Evolutionary conservation across 2,888 invertebrate genomes (phyloP).

Genomic region (Synanthedon tipuliformis): DNA sequence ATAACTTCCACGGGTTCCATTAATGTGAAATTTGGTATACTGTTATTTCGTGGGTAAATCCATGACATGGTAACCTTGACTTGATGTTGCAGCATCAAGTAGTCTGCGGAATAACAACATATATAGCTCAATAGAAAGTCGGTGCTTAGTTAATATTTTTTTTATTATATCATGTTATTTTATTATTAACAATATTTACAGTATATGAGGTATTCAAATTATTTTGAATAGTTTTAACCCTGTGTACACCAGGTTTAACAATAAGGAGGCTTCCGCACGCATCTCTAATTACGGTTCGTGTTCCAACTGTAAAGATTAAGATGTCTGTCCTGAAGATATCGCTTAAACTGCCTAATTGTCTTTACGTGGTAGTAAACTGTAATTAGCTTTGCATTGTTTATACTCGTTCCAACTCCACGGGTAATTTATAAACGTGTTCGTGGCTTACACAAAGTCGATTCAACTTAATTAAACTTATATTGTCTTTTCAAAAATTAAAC

Average conservation of each 20-base stretch:
- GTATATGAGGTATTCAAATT: not conserved
- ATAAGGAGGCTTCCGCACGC: not conserved
- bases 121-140: too few relatives aligned
- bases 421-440: too few relatives aligned
- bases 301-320: slow-evolving; percentile 5
- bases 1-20: too few relatives aligned
- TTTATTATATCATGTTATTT: too few relatives aligned
- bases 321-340: slow-evolving; percentile 1
- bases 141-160: too few relatives aligned
- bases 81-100: too few relatives aligned
- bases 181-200: not conserved
- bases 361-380: slow-evolving; percentile 1
- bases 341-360: slow-evolving; percentile 4
- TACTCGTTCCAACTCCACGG: not conserved
- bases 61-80: too few relatives aligned
- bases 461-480: too few relatives aligned
- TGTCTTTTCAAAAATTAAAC: too few relatives aligned
- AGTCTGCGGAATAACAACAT: too few relatives aligned
- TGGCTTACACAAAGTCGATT: not conserved
- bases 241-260: not conserved
- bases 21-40: too few relatives aligned
- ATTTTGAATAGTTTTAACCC: not conserved
- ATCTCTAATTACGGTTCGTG: slow-evolving; percentile 2
- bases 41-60: too few relatives aligned
- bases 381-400: slow-evolving; percentile 4